Evolutionary conservation across 2,888 invertebrate species (phyloP).

Genomic region (Abscondita cerata): DNA sequence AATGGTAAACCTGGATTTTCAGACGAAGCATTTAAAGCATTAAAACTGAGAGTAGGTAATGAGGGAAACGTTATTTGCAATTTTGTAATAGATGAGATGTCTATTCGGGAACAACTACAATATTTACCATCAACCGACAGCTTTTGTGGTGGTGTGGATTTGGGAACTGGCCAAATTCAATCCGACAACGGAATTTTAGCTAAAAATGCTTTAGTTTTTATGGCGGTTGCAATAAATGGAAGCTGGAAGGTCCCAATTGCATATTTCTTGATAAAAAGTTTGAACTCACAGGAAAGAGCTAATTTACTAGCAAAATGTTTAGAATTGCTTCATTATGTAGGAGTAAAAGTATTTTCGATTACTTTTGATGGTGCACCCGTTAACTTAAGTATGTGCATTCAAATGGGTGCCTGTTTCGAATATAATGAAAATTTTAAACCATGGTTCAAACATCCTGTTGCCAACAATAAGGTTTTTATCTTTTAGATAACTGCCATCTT

Average conservation of each 20-base stretch:
- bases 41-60: neutral
- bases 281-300: conserved; percentile 39
- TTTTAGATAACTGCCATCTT: conserved; percentile 23
- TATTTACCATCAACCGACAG: conserved; percentile 47
- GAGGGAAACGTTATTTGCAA: neutral
- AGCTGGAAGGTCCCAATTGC: conserved; percentile 45
- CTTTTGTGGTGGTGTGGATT: conserved; percentile 46
- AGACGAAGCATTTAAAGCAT: neutral
- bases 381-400: conserved; percentile 26
- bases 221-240: conserved; percentile 40
- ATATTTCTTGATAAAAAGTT: conserved; percentile 43
- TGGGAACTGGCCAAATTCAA: conserved; percentile 36
- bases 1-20: neutral
- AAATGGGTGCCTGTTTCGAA: conserved; percentile 22
- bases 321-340: conserved; percentile 22
- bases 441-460: conserved; percentile 33
- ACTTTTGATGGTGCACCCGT: conserved; percentile 6
- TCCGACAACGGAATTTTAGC: conserved; percentile 37
- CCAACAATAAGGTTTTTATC: neutral
- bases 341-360: conserved; percentile 33
- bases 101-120: conserved; percentile 41
- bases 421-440: conserved; percentile 20
- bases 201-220: conserved; percentile 43
- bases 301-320: conserved; percentile 39
- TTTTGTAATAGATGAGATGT: conserved; percentile 41